Conservation (phyloP, 2,797 vertebrate genomes). For the Sebastes vulpes region DNA sequence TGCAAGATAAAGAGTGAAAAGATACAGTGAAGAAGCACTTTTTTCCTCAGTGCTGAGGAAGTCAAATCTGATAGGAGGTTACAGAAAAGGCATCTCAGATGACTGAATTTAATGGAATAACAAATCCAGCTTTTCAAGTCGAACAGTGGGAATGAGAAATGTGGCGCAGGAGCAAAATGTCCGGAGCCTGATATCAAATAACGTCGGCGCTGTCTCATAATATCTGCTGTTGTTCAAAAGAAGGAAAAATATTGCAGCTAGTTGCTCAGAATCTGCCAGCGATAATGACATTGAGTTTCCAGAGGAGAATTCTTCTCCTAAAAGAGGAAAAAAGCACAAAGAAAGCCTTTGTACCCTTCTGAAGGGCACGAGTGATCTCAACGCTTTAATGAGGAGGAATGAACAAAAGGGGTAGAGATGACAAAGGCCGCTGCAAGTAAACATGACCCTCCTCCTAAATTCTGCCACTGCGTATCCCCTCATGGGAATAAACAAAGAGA, state of each 20-base stretch:
- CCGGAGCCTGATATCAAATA: slow-evolving; percentile 28
- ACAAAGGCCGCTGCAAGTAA: slow-evolving; percentile 71
- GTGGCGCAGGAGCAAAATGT: slow-evolving; percentile 33
- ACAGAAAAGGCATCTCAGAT: slow-evolving; percentile 40
- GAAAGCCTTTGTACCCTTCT: slow-evolving; percentile 52
- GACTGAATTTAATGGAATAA: slow-evolving; percentile 51
- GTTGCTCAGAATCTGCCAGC: slow-evolving; percentile 9
- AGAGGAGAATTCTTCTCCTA: slow-evolving; percentile 22
- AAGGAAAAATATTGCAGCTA: slow-evolving; percentile 24
- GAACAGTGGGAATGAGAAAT: slow-evolving; percentile 46
- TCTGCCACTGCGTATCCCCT: slow-evolving; percentile 61
- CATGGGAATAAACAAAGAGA: slow-evolving; percentile 66
- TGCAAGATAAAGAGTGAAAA: slow-evolving; percentile 42
- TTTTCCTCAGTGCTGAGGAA: slow-evolving; percentile 13
- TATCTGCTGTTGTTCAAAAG: slow-evolving; percentile 29
- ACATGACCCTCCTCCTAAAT: slow-evolving; percentile 74
- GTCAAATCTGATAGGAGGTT: slow-evolving; percentile 42
- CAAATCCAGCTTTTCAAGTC: slow-evolving; percentile 49
- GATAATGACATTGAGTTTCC: slow-evolving; percentile 55
- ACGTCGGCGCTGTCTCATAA: not conserved
- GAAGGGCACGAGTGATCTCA: slow-evolving; percentile 66
- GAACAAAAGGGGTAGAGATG: slow-evolving; percentile 70
- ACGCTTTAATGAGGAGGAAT: slow-evolving; percentile 77
- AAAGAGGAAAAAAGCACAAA: slow-evolving; percentile 57
- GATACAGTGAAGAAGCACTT: slow-evolving; percentile 3